Evolutionary conservation across 2,113 vertebrate species (phyloP).

Genomic region (Ia io): DNA sequence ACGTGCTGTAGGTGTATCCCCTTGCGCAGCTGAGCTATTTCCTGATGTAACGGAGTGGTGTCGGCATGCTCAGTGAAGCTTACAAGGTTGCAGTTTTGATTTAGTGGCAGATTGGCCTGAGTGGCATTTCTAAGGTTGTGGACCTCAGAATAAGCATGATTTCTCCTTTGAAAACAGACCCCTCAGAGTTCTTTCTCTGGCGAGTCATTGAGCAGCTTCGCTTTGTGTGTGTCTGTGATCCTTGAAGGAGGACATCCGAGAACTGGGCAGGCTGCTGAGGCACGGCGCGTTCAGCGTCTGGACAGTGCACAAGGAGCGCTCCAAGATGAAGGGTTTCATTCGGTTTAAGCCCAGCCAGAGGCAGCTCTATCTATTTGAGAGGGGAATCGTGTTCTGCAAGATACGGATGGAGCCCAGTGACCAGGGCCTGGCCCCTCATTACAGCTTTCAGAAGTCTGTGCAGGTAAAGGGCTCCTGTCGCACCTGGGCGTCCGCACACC

Average conservation of each 20-base stretch:
- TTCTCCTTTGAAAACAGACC: not conserved
- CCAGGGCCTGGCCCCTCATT: conserved; percentile 90
- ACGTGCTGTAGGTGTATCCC: not conserved
- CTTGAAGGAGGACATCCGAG: conserved; percentile 88
- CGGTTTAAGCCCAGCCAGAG: conserved; percentile 97
- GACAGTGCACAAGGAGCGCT: conserved; percentile 95
- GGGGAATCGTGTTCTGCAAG: conserved; percentile 94
- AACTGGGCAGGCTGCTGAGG: conserved; percentile 93
- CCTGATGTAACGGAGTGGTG: not conserved
- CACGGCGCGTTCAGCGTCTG: conserved; percentile 93
- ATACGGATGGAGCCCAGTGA: conserved; percentile 89
- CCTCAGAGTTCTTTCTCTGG: not conserved
- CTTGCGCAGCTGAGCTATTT: not conserved
- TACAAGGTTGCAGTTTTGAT: not conserved
- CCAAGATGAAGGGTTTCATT: conserved; percentile 95
- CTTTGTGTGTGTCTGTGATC: conserved; percentile 21
- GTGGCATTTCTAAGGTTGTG: not conserved
- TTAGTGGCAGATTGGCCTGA: not conserved
- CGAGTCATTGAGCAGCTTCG: not conserved
- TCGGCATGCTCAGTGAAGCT: not conserved
- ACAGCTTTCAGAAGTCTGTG: conserved; percentile 95
- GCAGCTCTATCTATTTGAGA: conserved; percentile 94
- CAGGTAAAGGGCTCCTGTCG: conserved; percentile 84
- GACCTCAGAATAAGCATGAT: not conserved
- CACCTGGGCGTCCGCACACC: no score